A percentile compares a stretch with the other conserved stretches of the same genome.
Evolutionary conservation across 2,888 invertebrate genomes (phyloP).

Genomic region (Bruchidius siliquastri): DNA sequence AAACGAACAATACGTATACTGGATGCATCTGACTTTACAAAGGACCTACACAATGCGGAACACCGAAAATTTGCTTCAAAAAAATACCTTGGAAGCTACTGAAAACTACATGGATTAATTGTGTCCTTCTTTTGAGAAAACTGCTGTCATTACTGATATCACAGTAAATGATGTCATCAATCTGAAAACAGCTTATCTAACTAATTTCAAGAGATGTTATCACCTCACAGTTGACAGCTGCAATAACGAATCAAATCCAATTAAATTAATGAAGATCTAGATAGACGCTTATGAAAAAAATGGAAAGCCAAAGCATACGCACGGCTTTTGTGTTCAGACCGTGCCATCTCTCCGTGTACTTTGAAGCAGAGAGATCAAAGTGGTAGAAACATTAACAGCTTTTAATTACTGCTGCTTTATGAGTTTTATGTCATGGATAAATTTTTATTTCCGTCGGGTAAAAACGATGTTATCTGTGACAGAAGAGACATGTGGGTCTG

Average conservation of each 20-base stretch:
- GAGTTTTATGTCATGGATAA: slow-evolving; percentile 9
- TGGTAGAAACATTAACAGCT: slow-evolving; percentile 17
- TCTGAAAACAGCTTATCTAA: neutral
- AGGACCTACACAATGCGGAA: too few relatives aligned
- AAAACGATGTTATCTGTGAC: neutral
- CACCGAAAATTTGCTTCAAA: too few relatives aligned
- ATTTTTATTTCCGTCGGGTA: neutral
- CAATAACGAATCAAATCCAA: neutral
- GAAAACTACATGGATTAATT: too few relatives aligned
- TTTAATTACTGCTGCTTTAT: slow-evolving; percentile 17
- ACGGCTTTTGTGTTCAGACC: neutral
- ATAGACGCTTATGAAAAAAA: neutral
- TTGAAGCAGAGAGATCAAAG: slow-evolving; percentile 14
- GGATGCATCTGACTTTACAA: too few relatives aligned
- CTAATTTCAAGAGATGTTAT: neutral
- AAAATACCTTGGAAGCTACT: too few relatives aligned
- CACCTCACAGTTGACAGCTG: neutral
- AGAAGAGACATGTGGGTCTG: neutral
- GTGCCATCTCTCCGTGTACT: neutral
- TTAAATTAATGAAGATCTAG: neutral
- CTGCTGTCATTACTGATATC: too few relatives aligned
- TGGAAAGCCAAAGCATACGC: neutral
- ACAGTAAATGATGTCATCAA: neutral
- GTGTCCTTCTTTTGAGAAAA: too few relatives aligned
- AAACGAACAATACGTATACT: too few relatives aligned